Conservation (phyloP, 2,797 vertebrate species). For the Crenichthys baileyi region DNA sequence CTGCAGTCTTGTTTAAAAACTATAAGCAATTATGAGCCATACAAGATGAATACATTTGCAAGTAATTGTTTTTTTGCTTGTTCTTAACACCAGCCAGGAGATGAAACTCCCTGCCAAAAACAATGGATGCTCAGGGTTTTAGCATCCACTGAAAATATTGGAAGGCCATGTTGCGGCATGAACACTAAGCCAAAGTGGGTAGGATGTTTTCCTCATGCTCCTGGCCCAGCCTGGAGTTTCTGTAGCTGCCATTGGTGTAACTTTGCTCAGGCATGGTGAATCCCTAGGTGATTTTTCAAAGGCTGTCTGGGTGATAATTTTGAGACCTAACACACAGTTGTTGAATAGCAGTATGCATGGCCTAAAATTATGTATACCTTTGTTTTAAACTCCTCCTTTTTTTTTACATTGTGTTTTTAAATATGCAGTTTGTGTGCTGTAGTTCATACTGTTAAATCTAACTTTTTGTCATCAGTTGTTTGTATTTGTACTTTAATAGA, state of each 20-base stretch:
- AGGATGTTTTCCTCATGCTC: conserved; percentile 73
- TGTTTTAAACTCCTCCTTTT: conserved; percentile 23
- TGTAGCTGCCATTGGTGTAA: conserved; percentile 74
- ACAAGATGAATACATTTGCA: conserved; percentile 78
- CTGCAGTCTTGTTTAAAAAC: conserved; percentile 49
- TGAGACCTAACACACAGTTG: conserved; percentile 51
- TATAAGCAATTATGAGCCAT: conserved; percentile 62
- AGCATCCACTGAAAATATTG: conserved; percentile 78
- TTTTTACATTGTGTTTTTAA: conserved; percentile 20
- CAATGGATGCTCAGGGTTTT: conserved; percentile 75
- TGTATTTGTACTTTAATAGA: neutral
- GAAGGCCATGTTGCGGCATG: conserved; percentile 76
- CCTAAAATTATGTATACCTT: conserved; percentile 17
- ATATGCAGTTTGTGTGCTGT: neutral
- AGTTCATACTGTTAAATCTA: neutral
- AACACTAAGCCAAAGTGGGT: conserved; percentile 75
- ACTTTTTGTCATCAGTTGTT: neutral
- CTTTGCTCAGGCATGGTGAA: conserved; percentile 57
- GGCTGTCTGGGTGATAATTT: conserved; percentile 64
- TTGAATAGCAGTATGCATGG: conserved; percentile 25
- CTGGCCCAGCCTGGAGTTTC: conserved; percentile 59
- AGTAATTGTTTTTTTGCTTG: conserved; percentile 69
- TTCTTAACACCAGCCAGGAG: conserved; percentile 72
- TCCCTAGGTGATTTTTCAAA: conserved; percentile 59
- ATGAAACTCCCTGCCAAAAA: conserved; percentile 71